Percentiles rank a stretch among this genome's conserved stretches.
Evolutionary conservation across 2,888 invertebrate species (phyloP).

Genomic region (Drosophila cracens): DNA sequence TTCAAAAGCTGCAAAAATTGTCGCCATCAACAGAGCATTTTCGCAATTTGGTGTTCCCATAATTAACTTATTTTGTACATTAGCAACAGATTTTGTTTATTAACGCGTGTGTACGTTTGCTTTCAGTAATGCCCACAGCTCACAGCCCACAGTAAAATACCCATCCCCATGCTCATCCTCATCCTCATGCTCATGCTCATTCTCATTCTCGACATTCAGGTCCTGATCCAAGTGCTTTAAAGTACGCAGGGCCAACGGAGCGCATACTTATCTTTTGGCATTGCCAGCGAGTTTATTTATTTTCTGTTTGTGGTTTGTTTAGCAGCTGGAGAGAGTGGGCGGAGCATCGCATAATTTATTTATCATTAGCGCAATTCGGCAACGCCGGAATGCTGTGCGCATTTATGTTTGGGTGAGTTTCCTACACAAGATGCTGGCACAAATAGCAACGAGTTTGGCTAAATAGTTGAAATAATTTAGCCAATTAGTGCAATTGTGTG

Average conservation of each 20-base stretch:
- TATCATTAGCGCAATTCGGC: slow-evolving; percentile 78
- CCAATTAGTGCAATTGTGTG: slow-evolving; percentile 60
- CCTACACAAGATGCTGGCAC: slow-evolving; percentile 31
- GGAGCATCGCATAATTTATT: slow-evolving; percentile 75
- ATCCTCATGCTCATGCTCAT: not conserved
- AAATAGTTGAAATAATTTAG: slow-evolving; percentile 78
- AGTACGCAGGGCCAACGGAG: slow-evolving; percentile 49
- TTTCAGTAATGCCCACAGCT: slow-evolving; percentile 37
- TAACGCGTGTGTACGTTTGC: slow-evolving; percentile 69
- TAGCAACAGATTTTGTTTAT: slow-evolving; percentile 80
- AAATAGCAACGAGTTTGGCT: slow-evolving; percentile 45
- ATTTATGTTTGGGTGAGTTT: slow-evolving; percentile 11
- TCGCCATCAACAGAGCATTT: slow-evolving; percentile 47
- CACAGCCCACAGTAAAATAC: not conserved
- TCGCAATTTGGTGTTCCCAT: slow-evolving; percentile 67
- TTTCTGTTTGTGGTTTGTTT: slow-evolving; percentile 67
- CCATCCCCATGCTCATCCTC: not conserved
- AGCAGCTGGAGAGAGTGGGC: not conserved
- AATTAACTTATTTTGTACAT: slow-evolving; percentile 79
- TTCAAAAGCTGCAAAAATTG: slow-evolving; percentile 63
- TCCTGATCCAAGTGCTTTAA: slow-evolving; percentile 44
- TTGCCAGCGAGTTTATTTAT: slow-evolving; percentile 76
- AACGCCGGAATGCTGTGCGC: slow-evolving; percentile 48
- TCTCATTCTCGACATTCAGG: not conserved
- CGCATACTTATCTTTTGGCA: slow-evolving; percentile 72